Conservation (phyloP, 2,797 vertebrate genomes). For the Pyrocephalus nanus region DNA sequence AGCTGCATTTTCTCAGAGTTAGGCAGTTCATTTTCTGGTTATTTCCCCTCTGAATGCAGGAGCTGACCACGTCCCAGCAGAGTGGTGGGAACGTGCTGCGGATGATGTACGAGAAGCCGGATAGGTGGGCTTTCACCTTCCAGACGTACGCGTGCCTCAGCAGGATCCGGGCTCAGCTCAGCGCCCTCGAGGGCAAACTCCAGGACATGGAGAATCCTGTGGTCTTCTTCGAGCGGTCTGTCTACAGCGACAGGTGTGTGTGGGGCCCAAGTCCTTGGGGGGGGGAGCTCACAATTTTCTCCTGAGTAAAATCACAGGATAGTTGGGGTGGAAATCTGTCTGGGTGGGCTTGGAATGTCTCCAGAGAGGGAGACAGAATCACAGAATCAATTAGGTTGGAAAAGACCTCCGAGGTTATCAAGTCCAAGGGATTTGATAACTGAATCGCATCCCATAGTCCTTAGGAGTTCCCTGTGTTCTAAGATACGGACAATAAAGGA, state of each 20-base stretch:
- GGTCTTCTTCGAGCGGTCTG: constrained; percentile 90
- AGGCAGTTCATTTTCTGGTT: accelerated
- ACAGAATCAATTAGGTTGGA: background rate
- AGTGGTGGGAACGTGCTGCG: constrained; percentile 89
- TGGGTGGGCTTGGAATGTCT: background rate
- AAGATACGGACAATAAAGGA: background rate
- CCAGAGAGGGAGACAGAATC: background rate
- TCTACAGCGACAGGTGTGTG: constrained; percentile 94
- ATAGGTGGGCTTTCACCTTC: constrained; percentile 94
- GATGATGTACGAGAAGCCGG: constrained; percentile 94
- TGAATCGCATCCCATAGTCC: background rate
- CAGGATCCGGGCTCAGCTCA: constrained; percentile 87
- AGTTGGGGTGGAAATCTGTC: accelerated
- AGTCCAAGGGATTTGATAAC: background rate
- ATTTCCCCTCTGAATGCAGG: constrained; percentile 53
- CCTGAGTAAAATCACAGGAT: accelerated
- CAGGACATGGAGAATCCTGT: constrained; percentile 80
- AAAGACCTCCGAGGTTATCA: background rate
- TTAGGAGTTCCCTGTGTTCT: background rate
- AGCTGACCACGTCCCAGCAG: constrained; percentile 87
- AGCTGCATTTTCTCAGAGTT: accelerated
- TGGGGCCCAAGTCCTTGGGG: accelerated
- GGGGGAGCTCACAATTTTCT: accelerated
- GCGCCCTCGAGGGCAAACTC: constrained; percentile 77
- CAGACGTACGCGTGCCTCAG: constrained; percentile 93